Conservation (phyloP, 2,113 vertebrate species). For the Corydoras sp. region DNA sequence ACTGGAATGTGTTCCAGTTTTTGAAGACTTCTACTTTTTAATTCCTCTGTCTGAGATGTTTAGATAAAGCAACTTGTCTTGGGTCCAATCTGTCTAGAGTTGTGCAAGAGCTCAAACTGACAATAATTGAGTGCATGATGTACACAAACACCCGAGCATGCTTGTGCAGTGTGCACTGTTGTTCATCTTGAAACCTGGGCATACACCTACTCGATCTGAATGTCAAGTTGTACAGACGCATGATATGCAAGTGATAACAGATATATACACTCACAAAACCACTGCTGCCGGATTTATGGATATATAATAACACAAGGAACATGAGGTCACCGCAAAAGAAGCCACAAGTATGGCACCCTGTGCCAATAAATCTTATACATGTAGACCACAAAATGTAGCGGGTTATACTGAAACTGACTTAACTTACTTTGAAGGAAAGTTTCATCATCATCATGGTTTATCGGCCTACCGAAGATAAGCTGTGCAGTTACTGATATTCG, state of each 20-base stretch:
- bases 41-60: neutral
- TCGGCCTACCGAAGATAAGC: too few relatives aligned
- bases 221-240: neutral
- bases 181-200: neutral
- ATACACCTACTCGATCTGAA: neutral
- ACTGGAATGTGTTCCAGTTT: too few relatives aligned
- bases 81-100: conserved; percentile 1
- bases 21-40: neutral
- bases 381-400: neutral
- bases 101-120: neutral
- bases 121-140: neutral
- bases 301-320: neutral
- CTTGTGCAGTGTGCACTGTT: neutral
- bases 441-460: too few relatives aligned
- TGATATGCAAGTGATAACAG: conserved; percentile 1
- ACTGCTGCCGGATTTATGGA: neutral
- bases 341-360: neutral
- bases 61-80: conserved; percentile 2
- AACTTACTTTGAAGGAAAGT: too few relatives aligned
- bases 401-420: too few relatives aligned
- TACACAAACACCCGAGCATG: neutral
- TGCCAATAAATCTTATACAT: neutral
- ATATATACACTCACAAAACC: neutral
- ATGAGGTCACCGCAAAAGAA: neutral
- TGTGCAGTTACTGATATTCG: too few relatives aligned